Evolutionary conservation across 2,113 vertebrate species (phyloP), one percentile per base, ranked within the genome.

Genomic region (Neogale vison): DNA sequence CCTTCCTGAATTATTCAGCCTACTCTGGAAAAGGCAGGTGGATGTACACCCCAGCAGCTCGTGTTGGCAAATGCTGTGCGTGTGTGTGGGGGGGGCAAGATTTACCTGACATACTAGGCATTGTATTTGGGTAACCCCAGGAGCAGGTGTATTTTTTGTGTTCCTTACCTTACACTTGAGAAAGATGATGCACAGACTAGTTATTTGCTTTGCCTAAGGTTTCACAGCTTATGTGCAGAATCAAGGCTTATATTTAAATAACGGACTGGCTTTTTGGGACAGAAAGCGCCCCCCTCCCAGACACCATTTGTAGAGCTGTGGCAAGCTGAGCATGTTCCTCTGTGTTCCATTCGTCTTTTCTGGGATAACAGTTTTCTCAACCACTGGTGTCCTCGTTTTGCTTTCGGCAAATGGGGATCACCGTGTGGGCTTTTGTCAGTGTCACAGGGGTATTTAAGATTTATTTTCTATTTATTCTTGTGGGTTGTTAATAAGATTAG

Each of bases 181-280:
- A 21, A 93, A 87, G 34, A n/a, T 1, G 12, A 86, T n/a, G 76
- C 77, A 52, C 61, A 82, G 42, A 47, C 20, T 79, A 10, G 23
- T 57, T 65, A 39, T 74, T 90, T 86, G 55, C 39, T 92, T 94
- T 95, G 71, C 12, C 29, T n/a, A 39, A 81, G 39, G 50, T 94
- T 42, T 59, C 6, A 36, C 24, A 90, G 50, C 63, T 88, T 90
- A 9, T 47, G 7, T 63, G 8, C 85, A 90, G 90, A 88, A n/a
- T 6, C 8, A 83, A 83, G 59, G 63, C 29, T 86, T 94, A 4
- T 65, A 1, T 69, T 65, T 79, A 55, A 94, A 65, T 34, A 61
- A 26, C 12, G 4, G 18, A 8, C 59, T 50, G 26, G 21, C 59
- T 34, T 6, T 18, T 39, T 13, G 23, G 63, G 47, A 42, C 5